These are phyloP conservation scores for Temnothorax rugatulus DNA, from an alignment of 2,888 invertebrate genomes.

Conservation along the genomic window DNA sequence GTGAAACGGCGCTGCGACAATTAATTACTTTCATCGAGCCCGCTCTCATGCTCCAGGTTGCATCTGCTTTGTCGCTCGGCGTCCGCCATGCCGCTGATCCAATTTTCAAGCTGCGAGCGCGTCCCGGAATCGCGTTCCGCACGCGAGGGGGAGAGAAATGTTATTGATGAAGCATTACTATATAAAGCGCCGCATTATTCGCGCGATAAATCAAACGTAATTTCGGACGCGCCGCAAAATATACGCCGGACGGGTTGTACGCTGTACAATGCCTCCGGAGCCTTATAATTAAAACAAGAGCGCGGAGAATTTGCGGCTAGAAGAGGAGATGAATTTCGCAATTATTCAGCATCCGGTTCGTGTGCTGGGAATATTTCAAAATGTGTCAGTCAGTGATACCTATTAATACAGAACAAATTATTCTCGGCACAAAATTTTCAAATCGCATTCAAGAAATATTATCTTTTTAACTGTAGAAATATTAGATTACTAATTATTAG, in stretches of 20 bases:
- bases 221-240: slow-evolving; percentile 45
- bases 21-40: slow-evolving; percentile 68
- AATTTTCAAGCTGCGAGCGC: slow-evolving; percentile 61
- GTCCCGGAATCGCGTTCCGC: slow-evolving; percentile 16
- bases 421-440: not conserved
- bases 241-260: slow-evolving; percentile 16
- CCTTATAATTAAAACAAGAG: slow-evolving; percentile 46
- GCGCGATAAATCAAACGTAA: slow-evolving; percentile 66
- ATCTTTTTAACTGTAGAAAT: not conserved
- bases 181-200: slow-evolving; percentile 66
- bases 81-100: slow-evolving; percentile 60
- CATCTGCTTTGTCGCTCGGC: slow-evolving; percentile 62
- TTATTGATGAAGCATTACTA: slow-evolving; percentile 71
- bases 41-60: slow-evolving; percentile 55
- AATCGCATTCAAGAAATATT: not conserved
- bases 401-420: not conserved
- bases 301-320: slow-evolving; percentile 13
- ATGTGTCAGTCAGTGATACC: not conserved
- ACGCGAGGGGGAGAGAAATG: slow-evolving; percentile 55
- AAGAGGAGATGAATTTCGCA: slow-evolving; percentile 49
- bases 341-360: slow-evolving; percentile 43
- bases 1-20: slow-evolving; percentile 33
- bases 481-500: not conserved
- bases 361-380: slow-evolving; percentile 7
- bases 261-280: slow-evolving; percentile 26